Evolutionary conservation across 1,140 invertebrate genomes (phyloP).

Genomic region (Dendrolimus kikuchii): DNA sequence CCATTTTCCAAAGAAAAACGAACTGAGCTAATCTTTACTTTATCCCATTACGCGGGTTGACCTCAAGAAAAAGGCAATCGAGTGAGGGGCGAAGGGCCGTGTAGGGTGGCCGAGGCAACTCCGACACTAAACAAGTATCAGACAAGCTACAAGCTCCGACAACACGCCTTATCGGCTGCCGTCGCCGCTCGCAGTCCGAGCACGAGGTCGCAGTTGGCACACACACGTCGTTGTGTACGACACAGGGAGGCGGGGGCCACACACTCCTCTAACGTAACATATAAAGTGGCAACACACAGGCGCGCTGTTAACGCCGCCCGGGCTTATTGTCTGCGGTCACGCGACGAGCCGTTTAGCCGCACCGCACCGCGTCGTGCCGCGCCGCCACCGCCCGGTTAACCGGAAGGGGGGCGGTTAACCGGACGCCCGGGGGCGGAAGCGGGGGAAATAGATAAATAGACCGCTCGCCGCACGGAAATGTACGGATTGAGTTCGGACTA

Average conservation of each 20-base stretch:
- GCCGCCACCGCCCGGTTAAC: slow-evolving; percentile 66
- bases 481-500: slow-evolving; percentile 69
- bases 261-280: slow-evolving; percentile 63
- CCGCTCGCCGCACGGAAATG: slow-evolving; percentile 67
- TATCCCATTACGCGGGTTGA: slow-evolving; percentile 60
- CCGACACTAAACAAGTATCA: slow-evolving; percentile 49
- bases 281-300: slow-evolving; percentile 71
- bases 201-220: slow-evolving; percentile 9
- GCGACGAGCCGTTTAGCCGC: slow-evolving; percentile 70
- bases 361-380: slow-evolving; percentile 49
- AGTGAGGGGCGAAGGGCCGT: slow-evolving; percentile 31
- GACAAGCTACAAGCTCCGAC: slow-evolving; percentile 41
- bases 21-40: slow-evolving; percentile 61
- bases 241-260: slow-evolving; percentile 23
- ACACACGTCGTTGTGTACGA: slow-evolving; percentile 17
- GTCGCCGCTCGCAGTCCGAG: slow-evolving; percentile 16
- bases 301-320: slow-evolving; percentile 67
- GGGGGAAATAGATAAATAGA: slow-evolving; percentile 72
- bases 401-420: slow-evolving; percentile 70
- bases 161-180: slow-evolving; percentile 24
- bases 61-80: slow-evolving; percentile 66
- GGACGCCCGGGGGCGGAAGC: slow-evolving; percentile 65
- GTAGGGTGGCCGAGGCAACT: slow-evolving; percentile 19
- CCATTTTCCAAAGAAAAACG: slow-evolving; percentile 47
- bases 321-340: slow-evolving; percentile 71